Evolutionary conservation across 2,113 vertebrate species (phyloP).

Genomic region (Henicopernis longicauda): DNA sequence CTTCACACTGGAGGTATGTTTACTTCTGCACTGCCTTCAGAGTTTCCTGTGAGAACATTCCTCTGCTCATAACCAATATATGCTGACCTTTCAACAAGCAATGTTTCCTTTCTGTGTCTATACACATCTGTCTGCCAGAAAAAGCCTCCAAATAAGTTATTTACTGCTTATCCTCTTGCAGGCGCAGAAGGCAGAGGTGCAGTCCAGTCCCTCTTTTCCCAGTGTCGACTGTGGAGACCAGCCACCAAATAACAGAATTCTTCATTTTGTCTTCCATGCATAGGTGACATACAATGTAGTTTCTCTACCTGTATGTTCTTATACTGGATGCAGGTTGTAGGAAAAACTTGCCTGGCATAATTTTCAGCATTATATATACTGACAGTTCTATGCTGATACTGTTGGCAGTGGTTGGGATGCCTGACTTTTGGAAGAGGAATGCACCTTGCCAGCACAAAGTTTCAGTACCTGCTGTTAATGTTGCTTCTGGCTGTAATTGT

Average conservation of each 20-base stretch:
- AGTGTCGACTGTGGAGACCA: background rate
- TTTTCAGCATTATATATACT: background rate
- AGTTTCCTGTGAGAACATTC: constrained; percentile 61
- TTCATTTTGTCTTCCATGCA: background rate
- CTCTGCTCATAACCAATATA: constrained; percentile 35
- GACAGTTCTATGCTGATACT: background rate
- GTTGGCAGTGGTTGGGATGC: background rate
- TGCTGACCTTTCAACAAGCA: constrained; percentile 39
- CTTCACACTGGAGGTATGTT: constrained; percentile 54
- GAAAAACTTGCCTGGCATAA: background rate
- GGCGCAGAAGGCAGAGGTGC: background rate
- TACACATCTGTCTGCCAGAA: constrained; percentile 13
- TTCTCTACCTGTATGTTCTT: background rate
- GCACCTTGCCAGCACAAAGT: background rate
- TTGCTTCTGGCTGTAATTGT: background rate
- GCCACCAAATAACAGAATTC: background rate
- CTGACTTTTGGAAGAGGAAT: background rate
- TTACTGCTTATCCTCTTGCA: background rate
- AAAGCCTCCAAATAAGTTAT: constrained; percentile 15
- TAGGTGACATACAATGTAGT: background rate
- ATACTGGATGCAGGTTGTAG: background rate
- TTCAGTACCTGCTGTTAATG: background rate
- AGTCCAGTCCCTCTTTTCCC: background rate
- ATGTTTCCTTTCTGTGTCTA: constrained; percentile 14
- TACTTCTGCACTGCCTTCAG: constrained; percentile 35